phyloP scores from a whole-genome alignment of 2,797 vertebrate genomes.

The Onychomys torridus region DNA sequence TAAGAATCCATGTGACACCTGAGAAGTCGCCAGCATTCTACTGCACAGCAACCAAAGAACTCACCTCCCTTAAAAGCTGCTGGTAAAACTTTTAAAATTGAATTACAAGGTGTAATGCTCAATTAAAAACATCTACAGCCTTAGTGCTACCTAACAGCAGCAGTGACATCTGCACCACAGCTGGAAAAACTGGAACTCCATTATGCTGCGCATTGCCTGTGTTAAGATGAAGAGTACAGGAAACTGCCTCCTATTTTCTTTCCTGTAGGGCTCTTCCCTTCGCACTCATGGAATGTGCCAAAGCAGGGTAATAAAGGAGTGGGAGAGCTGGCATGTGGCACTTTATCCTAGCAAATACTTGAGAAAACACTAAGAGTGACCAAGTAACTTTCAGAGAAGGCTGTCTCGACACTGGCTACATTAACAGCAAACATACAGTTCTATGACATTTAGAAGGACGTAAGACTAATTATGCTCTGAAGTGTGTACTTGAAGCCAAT shows the following conservation, averaged over 20 bases:
- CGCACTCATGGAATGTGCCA: constrained; percentile 60
- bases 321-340: background rate
- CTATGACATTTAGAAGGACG: background rate
- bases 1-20: background rate
- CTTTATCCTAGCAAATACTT: constrained; percentile 47
- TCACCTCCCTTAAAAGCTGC: background rate
- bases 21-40: background rate
- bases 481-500: background rate
- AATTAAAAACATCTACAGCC: constrained; percentile 2
- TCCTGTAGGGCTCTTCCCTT: background rate
- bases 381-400: constrained; percentile 41
- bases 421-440: background rate
- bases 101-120: background rate
- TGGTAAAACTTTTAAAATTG: background rate
- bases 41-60: background rate
- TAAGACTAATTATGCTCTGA: background rate
- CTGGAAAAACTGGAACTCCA: background rate
- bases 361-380: background rate
- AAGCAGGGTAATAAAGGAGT: constrained; percentile 30
- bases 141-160: background rate
- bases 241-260: constrained; percentile 55
- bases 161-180: background rate
- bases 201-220: background rate
- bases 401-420: background rate
- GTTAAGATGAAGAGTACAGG: constrained; percentile 45